A percentile compares a stretch with the other conserved stretches of the same genome.
Evolutionary conservation across 2,113 vertebrate genomes (phyloP).

Genomic region (Cisticola juncidis): DNA sequence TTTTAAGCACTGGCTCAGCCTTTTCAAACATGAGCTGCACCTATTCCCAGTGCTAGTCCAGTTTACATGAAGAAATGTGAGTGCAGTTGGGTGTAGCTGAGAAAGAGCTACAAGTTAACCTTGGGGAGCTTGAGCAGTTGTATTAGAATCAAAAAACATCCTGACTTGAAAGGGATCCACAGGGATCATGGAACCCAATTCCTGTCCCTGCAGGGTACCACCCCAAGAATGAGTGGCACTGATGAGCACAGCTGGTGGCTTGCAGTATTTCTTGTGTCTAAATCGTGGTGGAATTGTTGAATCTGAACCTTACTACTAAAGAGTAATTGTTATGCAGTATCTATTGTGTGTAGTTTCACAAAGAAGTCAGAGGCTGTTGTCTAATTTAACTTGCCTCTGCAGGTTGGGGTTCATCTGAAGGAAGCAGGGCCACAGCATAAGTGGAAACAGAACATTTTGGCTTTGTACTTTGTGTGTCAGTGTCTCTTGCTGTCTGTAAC

Average conservation of each 20-base stretch:
- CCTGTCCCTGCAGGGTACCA: neutral
- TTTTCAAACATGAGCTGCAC: fast-evolving
- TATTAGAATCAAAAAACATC: neutral
- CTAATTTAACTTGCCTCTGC: neutral
- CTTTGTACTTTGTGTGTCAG: neutral
- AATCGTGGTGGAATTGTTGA: neutral
- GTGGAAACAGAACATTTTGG: neutral
- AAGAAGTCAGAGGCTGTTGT: neutral
- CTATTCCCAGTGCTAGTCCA: neutral
- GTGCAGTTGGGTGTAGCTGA: neutral
- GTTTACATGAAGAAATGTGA: neutral
- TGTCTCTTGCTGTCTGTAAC: neutral
- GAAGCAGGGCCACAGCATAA: neutral
- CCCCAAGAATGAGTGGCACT: neutral
- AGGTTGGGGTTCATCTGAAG: neutral
- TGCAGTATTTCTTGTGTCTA: neutral
- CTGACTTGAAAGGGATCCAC: neutral
- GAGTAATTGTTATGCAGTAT: fast-evolving
- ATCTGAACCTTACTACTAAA: neutral
- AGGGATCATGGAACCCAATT: neutral
- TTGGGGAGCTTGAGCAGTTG: neutral
- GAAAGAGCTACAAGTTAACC: neutral
- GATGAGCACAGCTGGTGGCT: neutral
- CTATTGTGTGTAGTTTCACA: neutral
- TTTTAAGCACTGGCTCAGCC: neutral